Percentiles rank a stretch among this genome's conserved stretches.
Evolutionary conservation across 1,140 invertebrate species (phyloP).

Genomic region (Drosophila fuyamai): DNA sequence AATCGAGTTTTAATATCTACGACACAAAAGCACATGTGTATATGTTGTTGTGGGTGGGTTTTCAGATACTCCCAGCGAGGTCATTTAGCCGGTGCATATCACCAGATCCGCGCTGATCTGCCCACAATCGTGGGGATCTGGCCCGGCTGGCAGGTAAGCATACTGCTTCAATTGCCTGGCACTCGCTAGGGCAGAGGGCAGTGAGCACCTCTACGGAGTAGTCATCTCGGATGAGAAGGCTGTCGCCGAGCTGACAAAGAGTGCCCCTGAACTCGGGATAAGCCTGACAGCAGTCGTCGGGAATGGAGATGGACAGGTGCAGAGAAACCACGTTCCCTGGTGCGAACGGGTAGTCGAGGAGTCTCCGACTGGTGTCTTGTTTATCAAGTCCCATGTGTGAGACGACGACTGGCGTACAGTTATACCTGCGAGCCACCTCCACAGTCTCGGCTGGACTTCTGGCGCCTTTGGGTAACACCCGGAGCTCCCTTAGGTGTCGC

Average conservation of each 20-base stretch:
- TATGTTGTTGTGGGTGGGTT: neutral
- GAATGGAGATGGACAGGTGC: constrained; percentile 50
- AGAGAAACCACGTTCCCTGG: constrained; percentile 48
- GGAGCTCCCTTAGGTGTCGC: constrained; percentile 15
- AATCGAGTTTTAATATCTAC: neutral
- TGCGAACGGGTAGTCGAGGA: constrained; percentile 24
- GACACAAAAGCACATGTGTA: neutral
- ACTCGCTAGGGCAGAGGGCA: constrained; percentile 9
- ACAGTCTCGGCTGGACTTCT: constrained; percentile 1
- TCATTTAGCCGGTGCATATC: neutral
- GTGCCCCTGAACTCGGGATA: constrained; percentile 58
- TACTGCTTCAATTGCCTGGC: constrained; percentile 7
- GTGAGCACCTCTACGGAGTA: constrained; percentile 40
- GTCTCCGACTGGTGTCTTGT: neutral
- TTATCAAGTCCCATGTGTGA: constrained; percentile 42
- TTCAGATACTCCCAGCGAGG: neutral
- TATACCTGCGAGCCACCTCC: constrained; percentile 16
- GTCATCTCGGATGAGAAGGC: constrained; percentile 26
- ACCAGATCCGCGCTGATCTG: neutral
- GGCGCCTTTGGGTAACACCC: constrained; percentile 19
- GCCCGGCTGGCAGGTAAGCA: neutral
- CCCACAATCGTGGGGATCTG: neutral
- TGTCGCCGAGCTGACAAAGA: constrained; percentile 48
- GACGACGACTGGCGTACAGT: constrained; percentile 23
- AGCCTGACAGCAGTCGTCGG: constrained; percentile 32